A percentile compares a stretch with the other conserved stretches of the same genome.
These are phyloP conservation scores for Hydrozoanthus gracilis DNA, from an alignment of 92 coral and sea anemone species.

Conservation along the genomic window DNA sequence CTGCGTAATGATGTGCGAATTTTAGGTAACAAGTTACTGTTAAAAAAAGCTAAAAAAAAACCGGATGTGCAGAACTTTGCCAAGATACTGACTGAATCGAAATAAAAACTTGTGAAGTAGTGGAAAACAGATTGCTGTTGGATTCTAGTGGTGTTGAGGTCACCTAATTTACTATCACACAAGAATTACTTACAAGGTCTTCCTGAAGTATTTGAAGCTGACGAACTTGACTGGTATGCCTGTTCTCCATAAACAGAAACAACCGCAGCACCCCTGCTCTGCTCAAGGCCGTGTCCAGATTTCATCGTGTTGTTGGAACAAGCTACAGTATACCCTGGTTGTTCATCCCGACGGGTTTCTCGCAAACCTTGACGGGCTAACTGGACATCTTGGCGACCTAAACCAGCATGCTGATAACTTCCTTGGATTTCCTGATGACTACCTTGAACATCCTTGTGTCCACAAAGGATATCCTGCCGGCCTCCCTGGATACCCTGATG, in stretches of 20 bases:
- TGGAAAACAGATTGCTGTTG: too few species aligned
- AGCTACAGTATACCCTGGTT: neutral
- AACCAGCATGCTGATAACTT: neutral
- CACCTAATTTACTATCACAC: neutral
- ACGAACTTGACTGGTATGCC: neutral
- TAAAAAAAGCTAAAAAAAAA: too few species aligned
- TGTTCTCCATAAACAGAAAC: slow-evolving; percentile 1
- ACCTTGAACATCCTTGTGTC: neutral
- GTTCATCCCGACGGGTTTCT: neutral
- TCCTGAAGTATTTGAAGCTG: neutral
- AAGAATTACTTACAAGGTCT: slow-evolving; percentile 21
- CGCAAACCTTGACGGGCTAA: neutral
- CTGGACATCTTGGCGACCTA: neutral
- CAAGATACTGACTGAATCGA: too few species aligned
- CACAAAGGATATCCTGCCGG: neutral
- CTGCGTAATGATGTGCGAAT: too few species aligned
- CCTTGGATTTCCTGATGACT: slow-evolving; percentile 2
- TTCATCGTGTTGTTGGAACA: neutral
- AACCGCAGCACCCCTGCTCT: neutral
- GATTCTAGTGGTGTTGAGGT: too few species aligned
- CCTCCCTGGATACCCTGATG: neutral
- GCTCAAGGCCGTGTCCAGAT: neutral
- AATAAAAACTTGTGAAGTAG: too few species aligned
- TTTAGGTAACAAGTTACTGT: too few species aligned
- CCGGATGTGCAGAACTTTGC: too few species aligned